Percentiles rank a stretch among this genome's conserved stretches.
Conservation (phyloP, 2,113 vertebrate species). For the Gymnarchus niloticus region DNA sequence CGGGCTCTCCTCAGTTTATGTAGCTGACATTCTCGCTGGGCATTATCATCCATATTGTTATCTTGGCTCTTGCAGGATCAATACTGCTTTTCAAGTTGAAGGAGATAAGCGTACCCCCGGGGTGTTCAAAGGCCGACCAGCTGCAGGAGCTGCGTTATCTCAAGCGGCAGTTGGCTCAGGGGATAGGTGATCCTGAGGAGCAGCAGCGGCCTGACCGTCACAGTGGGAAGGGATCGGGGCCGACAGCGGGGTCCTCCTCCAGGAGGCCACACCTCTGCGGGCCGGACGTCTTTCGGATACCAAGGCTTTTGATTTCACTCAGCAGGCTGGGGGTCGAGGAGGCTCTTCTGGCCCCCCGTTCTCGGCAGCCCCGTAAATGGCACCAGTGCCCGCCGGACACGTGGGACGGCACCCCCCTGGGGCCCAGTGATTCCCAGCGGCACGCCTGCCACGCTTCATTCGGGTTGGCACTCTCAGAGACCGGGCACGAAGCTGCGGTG, state of each 20-base stretch:
- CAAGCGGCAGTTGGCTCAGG: slow-evolving; percentile 52
- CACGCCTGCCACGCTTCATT: background rate
- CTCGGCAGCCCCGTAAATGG: background rate
- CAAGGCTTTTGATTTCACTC: background rate
- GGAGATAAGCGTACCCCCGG: slow-evolving; percentile 69
- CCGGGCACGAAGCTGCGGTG: background rate
- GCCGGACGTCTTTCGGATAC: background rate
- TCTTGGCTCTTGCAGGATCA: slow-evolving; percentile 63
- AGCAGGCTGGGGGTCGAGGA: background rate
- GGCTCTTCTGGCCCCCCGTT: background rate
- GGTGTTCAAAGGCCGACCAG: slow-evolving; percentile 56
- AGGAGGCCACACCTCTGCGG: background rate
- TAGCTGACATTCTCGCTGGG: slow-evolving; percentile 45
- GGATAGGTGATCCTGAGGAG: slow-evolving; percentile 62
- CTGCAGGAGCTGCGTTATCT: slow-evolving; percentile 69
- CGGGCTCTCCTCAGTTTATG: slow-evolving; percentile 29
- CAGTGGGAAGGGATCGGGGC: background rate
- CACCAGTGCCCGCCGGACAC: background rate
- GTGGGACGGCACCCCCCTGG: background rate
- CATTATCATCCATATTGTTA: slow-evolving; percentile 48
- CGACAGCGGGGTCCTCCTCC: background rate
- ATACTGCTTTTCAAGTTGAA: slow-evolving; percentile 71
- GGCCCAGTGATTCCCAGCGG: background rate
- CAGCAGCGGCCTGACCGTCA: slow-evolving; percentile 44
- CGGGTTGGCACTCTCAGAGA: background rate